Base-by-base conservation (phyloP, 30 jellyfish, hydroid and myxozoan genomes). In the Aurelia sp. region DNA sequence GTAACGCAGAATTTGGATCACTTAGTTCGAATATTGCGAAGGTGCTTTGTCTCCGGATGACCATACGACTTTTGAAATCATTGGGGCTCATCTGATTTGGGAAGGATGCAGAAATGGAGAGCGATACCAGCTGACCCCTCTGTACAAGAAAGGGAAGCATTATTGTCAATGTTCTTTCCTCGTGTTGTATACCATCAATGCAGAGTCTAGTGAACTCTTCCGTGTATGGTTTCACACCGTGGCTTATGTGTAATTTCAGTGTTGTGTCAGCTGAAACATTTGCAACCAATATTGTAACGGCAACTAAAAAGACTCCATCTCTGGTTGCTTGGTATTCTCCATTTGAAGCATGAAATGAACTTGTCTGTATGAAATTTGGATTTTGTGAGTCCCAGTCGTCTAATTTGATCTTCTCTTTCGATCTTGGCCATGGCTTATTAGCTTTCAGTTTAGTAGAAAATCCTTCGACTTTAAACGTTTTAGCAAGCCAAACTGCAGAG, bases 401-500 rank as follows among this genome's bases (percentile, higher is more conserved):
- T 44, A 44, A 16, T 10, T 10, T 11, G 11, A 27, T 64, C 13
- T 6, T 20, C 13, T 19, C 76, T 16, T 19, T 50, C 11, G 23
- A 13, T 18, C 71, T 1, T 13, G 41, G 48, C 65, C 68, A 20
- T 5, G 18, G 31, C 16, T 31, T 48, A 27, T 20, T 47, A 22
- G 13, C 71, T 13, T 48, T 16, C 8, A 87, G 40, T 58, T 4
- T 66, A 4, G 96, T 71, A 3, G 89, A 78, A 64, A 87, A 87
- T 20, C 96, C 96, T 44, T 71, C 90, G 7, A 73, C 85, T 8
- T 31, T 74, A 61, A 44, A 78, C 4, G 63, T 58, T 55, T 66
- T 87, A 23, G 77, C 70, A 40, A 87, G 53, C 87, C 62, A 51
- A 27, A 87, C 87, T 6, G 89, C 90, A 12, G 96, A 87, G 59